A percentile compares a stretch with the other conserved stretches of the same genome.
These are phyloP conservation scores for Pyxicephalus adspersus DNA, from an alignment of 2,113 vertebrate genomes.

Conservation along the genomic window DNA sequence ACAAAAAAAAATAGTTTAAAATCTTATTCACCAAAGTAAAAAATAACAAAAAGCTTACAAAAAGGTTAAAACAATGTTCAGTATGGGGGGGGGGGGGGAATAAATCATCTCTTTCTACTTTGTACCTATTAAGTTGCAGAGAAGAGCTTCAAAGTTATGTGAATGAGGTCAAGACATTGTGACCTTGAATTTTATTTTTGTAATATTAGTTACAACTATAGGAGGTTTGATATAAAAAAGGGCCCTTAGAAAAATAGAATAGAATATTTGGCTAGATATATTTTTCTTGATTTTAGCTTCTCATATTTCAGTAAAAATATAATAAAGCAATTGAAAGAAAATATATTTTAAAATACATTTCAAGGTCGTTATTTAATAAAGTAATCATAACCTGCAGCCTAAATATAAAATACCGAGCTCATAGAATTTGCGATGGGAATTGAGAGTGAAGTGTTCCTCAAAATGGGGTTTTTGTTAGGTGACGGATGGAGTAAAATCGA, in stretches of 20 bases:
- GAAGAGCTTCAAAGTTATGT: background rate
- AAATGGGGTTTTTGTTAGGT: constrained; percentile 47
- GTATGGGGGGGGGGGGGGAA: no score
- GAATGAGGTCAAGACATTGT: constrained; percentile 16
- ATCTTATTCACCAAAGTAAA: no score
- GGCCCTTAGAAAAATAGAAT: background rate
- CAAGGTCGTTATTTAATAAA: constrained; percentile 52
- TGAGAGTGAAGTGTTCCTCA: constrained; percentile 30
- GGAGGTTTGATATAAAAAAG: constrained; percentile 2
- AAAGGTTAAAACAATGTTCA: no score
- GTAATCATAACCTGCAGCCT: constrained; percentile 38
- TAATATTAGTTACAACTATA: constrained; percentile 4
- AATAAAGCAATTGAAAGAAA: background rate
- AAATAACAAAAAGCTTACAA: no score
- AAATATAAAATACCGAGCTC: constrained; percentile 27
- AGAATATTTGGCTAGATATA: background rate
- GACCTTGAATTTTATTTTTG: constrained; percentile 20
- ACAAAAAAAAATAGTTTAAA: no score
- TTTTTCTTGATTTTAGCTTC: constrained; percentile 7
- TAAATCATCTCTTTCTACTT: background rate
- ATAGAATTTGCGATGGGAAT: constrained; percentile 15
- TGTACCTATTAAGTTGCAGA: background rate
- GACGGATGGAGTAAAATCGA: constrained; percentile 45
- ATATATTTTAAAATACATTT: constrained; percentile 37
- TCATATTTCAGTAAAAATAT: constrained; percentile 29